Conservation (phyloP, 2,113 vertebrate species). For the Scalopus aquaticus region DNA sequence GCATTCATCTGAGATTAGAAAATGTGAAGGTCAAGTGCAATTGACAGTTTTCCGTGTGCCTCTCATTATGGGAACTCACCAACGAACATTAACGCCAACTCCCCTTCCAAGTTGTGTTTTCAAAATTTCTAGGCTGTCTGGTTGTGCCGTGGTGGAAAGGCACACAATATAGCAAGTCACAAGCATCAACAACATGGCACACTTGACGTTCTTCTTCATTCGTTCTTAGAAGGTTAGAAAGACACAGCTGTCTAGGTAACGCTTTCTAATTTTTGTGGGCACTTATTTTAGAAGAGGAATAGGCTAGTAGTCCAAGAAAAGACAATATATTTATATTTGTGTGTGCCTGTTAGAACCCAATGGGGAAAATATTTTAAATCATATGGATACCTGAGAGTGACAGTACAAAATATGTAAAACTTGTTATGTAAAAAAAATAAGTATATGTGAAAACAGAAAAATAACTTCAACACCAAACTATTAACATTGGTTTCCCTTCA, state of each 20-base stretch:
- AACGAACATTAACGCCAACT: slow-evolving; percentile 44
- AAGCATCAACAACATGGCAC: background rate
- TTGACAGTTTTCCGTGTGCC: slow-evolving; percentile 52
- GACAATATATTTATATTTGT: background rate
- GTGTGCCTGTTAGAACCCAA: slow-evolving; percentile 25
- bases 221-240: background rate
- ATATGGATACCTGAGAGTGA: background rate
- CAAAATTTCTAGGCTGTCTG: slow-evolving; percentile 4
- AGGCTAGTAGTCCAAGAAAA: slow-evolving; percentile 13
- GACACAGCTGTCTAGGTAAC: slow-evolving; percentile 8
- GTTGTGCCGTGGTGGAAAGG: background rate
- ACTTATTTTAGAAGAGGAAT: background rate
- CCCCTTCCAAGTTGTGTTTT: background rate
- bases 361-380: background rate
- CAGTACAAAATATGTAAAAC: too few relatives aligned
- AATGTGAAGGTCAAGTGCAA: slow-evolving; percentile 59
- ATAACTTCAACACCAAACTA: background rate
- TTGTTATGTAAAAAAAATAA: background rate
- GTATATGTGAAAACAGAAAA: background rate
- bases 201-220: background rate
- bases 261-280: background rate
- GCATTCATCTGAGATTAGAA: slow-evolving; percentile 51
- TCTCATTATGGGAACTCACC: slow-evolving; percentile 52
- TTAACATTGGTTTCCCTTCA: background rate
- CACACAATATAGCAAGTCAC: background rate